Percentiles rank a stretch among this genome's conserved stretches.
Evolutionary conservation across 1,140 invertebrate genomes (phyloP).

Genomic region (Micrasema longulum): DNA sequence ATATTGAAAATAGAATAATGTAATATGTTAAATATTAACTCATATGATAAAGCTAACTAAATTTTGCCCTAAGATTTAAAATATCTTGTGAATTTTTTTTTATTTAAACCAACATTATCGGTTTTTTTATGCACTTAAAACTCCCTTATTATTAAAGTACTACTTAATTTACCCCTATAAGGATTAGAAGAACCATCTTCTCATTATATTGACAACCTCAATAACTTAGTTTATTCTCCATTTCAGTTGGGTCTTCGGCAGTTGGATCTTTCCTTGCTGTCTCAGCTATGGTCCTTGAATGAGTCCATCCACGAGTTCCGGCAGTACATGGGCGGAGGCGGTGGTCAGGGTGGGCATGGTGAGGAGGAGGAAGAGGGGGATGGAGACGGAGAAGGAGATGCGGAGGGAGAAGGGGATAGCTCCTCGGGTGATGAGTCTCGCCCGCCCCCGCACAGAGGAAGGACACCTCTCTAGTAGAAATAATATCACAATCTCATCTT

Average conservation of each 20-base stretch:
- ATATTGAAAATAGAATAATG: too few species aligned
- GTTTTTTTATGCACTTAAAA: too few species aligned
- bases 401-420: constrained; percentile 49
- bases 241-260: constrained; percentile 83
- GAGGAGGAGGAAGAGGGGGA: background rate
- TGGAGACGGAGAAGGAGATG: constrained; percentile 41
- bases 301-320: constrained; percentile 91
- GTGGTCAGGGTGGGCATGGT: constrained; percentile 2
- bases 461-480: constrained; percentile 38
- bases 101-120: too few species aligned
- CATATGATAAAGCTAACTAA: too few species aligned
- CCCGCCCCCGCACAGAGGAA: constrained; percentile 34
- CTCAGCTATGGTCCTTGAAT: constrained; percentile 88
- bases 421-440: constrained; percentile 47
- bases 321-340: constrained; percentile 62
- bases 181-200: too few species aligned
- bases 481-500: background rate
- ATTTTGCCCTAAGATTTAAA: too few species aligned
- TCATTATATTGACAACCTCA: background rate
- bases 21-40: too few species aligned
- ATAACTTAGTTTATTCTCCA: background rate
- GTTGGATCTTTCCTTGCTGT: constrained; percentile 84
- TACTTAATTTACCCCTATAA: too few species aligned
- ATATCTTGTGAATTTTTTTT: too few species aligned
- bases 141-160: too few species aligned